Conservation (phyloP, 2,113 vertebrate genomes). For the Speoplatyrhinus poulsoni region DNA sequence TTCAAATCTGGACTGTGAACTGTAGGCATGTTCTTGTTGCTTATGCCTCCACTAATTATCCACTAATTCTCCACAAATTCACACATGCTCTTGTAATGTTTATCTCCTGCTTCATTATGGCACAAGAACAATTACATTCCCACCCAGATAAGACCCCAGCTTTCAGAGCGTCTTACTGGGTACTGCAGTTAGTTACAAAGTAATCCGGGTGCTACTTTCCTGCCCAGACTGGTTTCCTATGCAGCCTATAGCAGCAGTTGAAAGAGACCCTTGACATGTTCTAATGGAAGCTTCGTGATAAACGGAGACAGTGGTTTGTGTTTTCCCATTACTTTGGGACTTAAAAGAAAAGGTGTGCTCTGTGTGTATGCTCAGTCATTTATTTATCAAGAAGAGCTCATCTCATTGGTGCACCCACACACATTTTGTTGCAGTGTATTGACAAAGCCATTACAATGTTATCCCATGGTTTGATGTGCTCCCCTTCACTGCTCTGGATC, state of each 20-base stretch:
- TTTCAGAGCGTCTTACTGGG: slow-evolving; percentile 22
- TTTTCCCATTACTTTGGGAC: slow-evolving; percentile 1
- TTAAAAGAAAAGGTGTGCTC: slow-evolving; percentile 24
- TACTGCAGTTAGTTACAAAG: slow-evolving; percentile 35
- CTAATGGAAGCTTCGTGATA: slow-evolving; percentile 50
- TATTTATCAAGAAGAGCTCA: slow-evolving; percentile 36
- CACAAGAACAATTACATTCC: slow-evolving; percentile 40
- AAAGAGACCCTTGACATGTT: slow-evolving; percentile 60
- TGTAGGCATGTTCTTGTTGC: too few relatives aligned
- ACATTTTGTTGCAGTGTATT: slow-evolving; percentile 11
- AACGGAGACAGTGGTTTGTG: slow-evolving; percentile 38
- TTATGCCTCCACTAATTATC: neutral
- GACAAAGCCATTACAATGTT: slow-evolving; percentile 28
- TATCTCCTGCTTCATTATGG: slow-evolving; percentile 20
- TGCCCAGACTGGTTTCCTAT: slow-evolving; percentile 64
- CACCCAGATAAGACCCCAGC: slow-evolving; percentile 23
- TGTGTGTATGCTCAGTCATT: neutral
- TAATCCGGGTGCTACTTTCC: slow-evolving; percentile 48
- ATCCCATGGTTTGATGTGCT: slow-evolving; percentile 12
- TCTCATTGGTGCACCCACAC: slow-evolving; percentile 1
- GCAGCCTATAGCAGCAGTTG: slow-evolving; percentile 42
- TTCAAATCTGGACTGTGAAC: too few relatives aligned
- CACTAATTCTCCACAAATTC: neutral
- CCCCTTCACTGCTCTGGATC: slow-evolving; percentile 11
- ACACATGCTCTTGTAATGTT: slow-evolving; percentile 16